Base-by-base conservation (phyloP, 2,113 vertebrate species). In the Conger conger region DNA sequence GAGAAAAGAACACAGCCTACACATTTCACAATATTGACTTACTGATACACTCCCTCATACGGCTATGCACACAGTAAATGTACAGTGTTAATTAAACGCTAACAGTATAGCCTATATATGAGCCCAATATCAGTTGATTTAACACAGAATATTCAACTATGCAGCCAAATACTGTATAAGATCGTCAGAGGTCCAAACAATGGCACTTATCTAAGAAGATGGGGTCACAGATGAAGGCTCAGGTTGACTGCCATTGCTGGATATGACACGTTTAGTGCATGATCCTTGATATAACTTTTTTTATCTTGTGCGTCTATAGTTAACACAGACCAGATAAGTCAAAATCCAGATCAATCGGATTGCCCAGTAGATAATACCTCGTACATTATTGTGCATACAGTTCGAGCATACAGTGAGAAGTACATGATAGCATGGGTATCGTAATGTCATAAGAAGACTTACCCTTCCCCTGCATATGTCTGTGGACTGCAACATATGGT, bases 381-480 rank as follows among this genome's bases (percentile, higher is more conserved):
- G 23, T 63, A 2, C 20, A 27, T 63, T 63, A 33, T 11, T 73
- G 33, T 30, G 68, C n/a, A 73, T 73, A 13, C n/a, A 33, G 11
- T 27, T 73, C n/a, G n/a, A 33, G 16, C 38, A 78, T 37, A 23
- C 76, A 78, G 76, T 78, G 76, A 17, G 33, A 78, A 78, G 30
- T 78, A 0, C 68, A 11, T 33, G 18, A 27, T 4, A 33, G n/a
- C 27, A 36, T 23, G 30, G 9, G 63, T 76, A 83, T 1, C 0
- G 37, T 16, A 35, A 8, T 30, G 76, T 11, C 60, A 0, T 3
- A 33, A 40, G 16, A 76, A 35, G 63, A 57, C 93, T 93, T 90
- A 94, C 94, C 93, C 91, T 2, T 92, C 81, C 16, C 87, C 87
- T 0, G 89, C 78, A 0, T 54, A 87, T 86, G 79, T 92, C 38